Evolutionary conservation across 2,797 vertebrate genomes (phyloP).

Genomic region (Sus cebifrons): DNA sequence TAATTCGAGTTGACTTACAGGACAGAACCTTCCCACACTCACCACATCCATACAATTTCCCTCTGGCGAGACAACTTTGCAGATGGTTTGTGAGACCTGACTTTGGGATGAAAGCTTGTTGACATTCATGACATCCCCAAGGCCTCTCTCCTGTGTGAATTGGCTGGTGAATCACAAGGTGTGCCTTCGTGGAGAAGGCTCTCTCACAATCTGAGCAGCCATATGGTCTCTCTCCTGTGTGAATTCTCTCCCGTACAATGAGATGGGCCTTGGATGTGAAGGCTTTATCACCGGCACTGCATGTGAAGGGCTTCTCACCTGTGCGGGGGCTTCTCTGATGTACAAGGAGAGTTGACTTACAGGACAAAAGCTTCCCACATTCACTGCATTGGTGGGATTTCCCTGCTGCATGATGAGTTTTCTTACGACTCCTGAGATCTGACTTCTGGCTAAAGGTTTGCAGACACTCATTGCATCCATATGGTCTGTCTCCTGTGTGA

Average conservation of each 20-base stretch:
- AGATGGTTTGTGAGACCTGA: constrained; percentile 65
- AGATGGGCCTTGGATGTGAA: constrained; percentile 1
- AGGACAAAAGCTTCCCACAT: constrained; percentile 26
- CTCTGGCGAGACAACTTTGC: constrained; percentile 44
- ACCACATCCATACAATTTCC: constrained; percentile 45
- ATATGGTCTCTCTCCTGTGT: constrained; percentile 68
- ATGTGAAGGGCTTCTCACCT: constrained; percentile 39
- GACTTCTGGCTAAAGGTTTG: constrained; percentile 70
- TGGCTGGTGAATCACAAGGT: constrained; percentile 61
- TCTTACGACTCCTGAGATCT: constrained; percentile 54
- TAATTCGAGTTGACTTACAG: constrained; percentile 33
- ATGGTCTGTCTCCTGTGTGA: constrained; percentile 74
- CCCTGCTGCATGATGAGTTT: background rate
- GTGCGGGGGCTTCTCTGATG: constrained; percentile 25
- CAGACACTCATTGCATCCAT: constrained; percentile 49
- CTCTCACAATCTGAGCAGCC: constrained; percentile 70
- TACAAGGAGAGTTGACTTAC: background rate
- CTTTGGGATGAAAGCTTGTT: constrained; percentile 59
- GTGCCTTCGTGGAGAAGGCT: constrained; percentile 58
- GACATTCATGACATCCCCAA: constrained; percentile 50
- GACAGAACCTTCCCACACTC: constrained; percentile 76
- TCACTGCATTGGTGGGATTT: constrained; percentile 54
- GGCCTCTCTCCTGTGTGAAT: constrained; percentile 76
- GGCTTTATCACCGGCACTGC: constrained; percentile 4
- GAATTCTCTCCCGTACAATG: constrained; percentile 54